A percentile compares a stretch with the other conserved stretches of the same genome.
Conservation (phyloP, 92 coral and sea anemone species). For the Actinostola sp. region DNA sequence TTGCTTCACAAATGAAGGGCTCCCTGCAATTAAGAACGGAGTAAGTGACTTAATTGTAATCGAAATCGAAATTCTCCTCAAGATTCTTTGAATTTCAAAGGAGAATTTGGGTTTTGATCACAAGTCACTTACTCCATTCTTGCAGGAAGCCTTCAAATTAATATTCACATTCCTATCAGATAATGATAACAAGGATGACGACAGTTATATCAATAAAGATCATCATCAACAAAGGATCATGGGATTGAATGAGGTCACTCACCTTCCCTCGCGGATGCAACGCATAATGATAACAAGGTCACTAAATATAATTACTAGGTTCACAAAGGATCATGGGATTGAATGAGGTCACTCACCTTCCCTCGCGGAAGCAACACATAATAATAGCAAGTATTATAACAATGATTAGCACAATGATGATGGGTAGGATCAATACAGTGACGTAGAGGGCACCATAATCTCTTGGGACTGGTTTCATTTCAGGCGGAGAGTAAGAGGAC, state of each 20-base stretch:
- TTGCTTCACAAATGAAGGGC: too few species aligned
- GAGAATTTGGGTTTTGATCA: too few species aligned
- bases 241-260: constrained; percentile 9
- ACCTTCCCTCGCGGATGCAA: constrained; percentile 84
- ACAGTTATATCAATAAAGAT: neutral
- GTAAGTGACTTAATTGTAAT: too few species aligned
- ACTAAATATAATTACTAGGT: neutral
- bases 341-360: constrained; percentile 56
- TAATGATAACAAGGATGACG: too few species aligned
- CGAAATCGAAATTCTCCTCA: too few species aligned
- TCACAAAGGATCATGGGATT: neutral
- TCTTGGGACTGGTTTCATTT: constrained; percentile 60
- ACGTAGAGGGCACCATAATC: constrained; percentile 70
- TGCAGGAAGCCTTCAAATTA: too few species aligned
- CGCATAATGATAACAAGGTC: constrained; percentile 18
- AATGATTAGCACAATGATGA: constrained; percentile 58
- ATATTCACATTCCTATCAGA: too few species aligned
- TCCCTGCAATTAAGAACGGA: too few species aligned
- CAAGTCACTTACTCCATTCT: too few species aligned
- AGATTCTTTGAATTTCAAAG: too few species aligned
- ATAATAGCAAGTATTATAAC: constrained; percentile 65
- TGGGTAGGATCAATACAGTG: constrained; percentile 66
- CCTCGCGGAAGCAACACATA: constrained; percentile 80
- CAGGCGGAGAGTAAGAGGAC: constrained; percentile 69
- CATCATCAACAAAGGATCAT: neutral